Percentiles rank a stretch among this genome's conserved stretches.
These are phyloP conservation scores for Pyrocoelia pectoralis DNA, from an alignment of 2,888 invertebrate species.

Conservation along the genomic window DNA sequence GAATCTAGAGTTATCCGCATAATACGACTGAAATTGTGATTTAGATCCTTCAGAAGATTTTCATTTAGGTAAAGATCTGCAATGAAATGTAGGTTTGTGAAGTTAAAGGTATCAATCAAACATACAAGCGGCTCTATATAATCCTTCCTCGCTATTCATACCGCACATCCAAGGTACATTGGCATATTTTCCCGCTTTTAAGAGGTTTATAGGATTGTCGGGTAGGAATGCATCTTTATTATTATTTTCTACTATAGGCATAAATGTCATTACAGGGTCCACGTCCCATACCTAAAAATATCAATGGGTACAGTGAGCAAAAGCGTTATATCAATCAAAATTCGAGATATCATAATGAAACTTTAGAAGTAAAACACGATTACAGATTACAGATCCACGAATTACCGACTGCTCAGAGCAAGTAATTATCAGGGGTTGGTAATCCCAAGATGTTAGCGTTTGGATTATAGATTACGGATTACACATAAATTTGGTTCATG, in stretches of 20 bases:
- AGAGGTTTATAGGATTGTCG: slow-evolving; percentile 65
- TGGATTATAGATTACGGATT: too few relatives aligned
- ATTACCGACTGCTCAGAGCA: too few relatives aligned
- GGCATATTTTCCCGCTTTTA: slow-evolving; percentile 61
- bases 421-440: too few relatives aligned
- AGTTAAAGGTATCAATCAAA: neutral
- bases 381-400: too few relatives aligned
- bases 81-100: neutral
- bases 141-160: slow-evolving; percentile 75
- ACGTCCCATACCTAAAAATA: slow-evolving; percentile 74
- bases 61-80: neutral
- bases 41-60: neutral
- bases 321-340: too few relatives aligned
- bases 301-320: too few relatives aligned
- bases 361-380: too few relatives aligned
- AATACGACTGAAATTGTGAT: neutral
- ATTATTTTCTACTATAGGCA: slow-evolving; percentile 76
- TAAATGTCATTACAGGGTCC: slow-evolving; percentile 82
- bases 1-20: neutral
- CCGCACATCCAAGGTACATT: slow-evolving; percentile 78
- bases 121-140: neutral
- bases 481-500: too few relatives aligned
- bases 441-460: too few relatives aligned
- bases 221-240: slow-evolving; percentile 74
- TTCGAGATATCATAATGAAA: too few relatives aligned